A percentile compares a stretch with the other conserved stretches of the same genome.
Evolutionary conservation across 2,113 vertebrate genomes (phyloP).

Genomic region (Lophura nycthemera): DNA sequence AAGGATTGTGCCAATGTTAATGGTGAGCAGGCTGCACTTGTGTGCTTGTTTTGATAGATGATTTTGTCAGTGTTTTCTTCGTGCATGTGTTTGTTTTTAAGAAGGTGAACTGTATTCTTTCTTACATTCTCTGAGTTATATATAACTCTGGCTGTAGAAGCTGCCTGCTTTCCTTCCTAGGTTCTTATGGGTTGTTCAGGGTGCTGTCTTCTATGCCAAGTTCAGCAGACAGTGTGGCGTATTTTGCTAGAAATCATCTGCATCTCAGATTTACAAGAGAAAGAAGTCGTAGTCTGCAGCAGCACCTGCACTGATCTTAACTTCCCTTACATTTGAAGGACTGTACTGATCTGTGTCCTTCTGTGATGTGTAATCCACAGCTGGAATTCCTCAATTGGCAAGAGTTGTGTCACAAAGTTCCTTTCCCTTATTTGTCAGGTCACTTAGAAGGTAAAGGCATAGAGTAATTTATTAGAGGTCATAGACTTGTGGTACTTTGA

Average conservation of each 20-base stretch:
- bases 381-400: neutral
- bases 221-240: neutral
- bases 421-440: neutral
- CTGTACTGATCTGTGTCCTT: neutral
- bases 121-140: neutral
- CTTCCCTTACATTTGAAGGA: neutral
- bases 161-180: neutral
- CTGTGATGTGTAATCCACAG: neutral
- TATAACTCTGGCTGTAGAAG: neutral
- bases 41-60: neutral
- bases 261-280: neutral
- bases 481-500: neutral
- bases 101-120: neutral
- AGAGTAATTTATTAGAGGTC: neutral
- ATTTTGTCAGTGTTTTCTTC: neutral
- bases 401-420: neutral
- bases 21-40: conserved; percentile 75
- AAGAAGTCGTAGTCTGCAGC: neutral
- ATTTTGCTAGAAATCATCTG: neutral
- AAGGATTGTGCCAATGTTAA: conserved; percentile 95
- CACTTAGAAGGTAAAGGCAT: neutral
- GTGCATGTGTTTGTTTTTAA: neutral
- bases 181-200: neutral
- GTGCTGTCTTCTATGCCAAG: neutral
- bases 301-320: accelerated